These are phyloP conservation scores for Caranx melampygus DNA, from an alignment of 2,113 vertebrate species.

Conservation along the genomic window DNA sequence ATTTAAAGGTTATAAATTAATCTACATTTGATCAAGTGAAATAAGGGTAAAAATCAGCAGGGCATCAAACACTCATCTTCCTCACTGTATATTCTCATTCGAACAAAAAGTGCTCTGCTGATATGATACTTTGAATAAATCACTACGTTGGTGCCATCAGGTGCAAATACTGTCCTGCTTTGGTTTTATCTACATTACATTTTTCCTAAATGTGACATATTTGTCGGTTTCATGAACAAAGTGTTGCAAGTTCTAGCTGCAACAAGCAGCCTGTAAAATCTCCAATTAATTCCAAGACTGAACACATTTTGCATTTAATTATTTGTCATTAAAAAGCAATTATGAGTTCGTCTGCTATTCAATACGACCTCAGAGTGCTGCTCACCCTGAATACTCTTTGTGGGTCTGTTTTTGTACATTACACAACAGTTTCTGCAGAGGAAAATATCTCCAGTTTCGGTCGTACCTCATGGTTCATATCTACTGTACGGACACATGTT, in stretches of 20 bases:
- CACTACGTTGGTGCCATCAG: background rate
- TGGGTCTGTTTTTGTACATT: background rate
- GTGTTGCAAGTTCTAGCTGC: background rate
- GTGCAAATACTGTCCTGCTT: background rate
- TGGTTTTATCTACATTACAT: background rate
- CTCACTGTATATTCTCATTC: background rate
- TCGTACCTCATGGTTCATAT: background rate
- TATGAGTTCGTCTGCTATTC: slow-evolving; percentile 31
- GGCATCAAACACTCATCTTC: no score
- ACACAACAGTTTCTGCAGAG: no score
- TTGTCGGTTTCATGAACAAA: background rate
- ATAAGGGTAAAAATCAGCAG: no score
- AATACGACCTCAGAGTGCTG: slow-evolving; percentile 16
- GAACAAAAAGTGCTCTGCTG: background rate
- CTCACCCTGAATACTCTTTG: slow-evolving; percentile 31
- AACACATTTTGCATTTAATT: slow-evolving; percentile 35
- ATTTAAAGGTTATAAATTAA: no score
- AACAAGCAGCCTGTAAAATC: background rate
- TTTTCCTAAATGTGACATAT: background rate
- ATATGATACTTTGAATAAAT: background rate
- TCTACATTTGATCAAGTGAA: no score
- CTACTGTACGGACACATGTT: slow-evolving; percentile 48
- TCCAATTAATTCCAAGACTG: background rate
- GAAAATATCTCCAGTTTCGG: background rate
- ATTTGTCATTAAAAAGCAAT: slow-evolving; percentile 40